phyloP scores from a whole-genome alignment of 2,797 vertebrate species.

The Galaxias olidus region DNA sequence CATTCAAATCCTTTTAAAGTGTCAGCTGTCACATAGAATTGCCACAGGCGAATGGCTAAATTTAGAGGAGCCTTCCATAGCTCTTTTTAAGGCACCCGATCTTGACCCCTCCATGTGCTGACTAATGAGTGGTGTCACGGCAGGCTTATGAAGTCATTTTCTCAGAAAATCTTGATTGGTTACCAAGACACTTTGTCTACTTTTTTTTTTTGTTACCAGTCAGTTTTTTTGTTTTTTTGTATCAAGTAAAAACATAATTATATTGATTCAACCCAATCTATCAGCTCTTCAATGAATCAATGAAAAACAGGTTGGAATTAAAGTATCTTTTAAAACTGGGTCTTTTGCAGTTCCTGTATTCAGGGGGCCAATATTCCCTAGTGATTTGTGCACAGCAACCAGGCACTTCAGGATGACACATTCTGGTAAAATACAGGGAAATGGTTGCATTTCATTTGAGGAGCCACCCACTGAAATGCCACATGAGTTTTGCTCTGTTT shows the following conservation, averaged over 20 bases:
- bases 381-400: background rate
- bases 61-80: slow-evolving; percentile 8
- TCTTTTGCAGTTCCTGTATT: background rate
- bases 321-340: too few relatives aligned
- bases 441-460: background rate
- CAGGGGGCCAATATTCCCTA: background rate
- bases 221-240: slow-evolving; percentile 1
- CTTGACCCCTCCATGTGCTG: slow-evolving; percentile 13
- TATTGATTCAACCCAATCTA: slow-evolving; percentile 17
- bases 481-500: background rate
- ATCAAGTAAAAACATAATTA: background rate
- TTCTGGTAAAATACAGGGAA: background rate
- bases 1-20: slow-evolving; percentile 8
- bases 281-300: slow-evolving; percentile 3
- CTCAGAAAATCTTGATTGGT: background rate
- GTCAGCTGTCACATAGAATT: slow-evolving; percentile 18
- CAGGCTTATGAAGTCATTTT: slow-evolving; percentile 5
- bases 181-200: background rate
- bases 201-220: slow-evolving; percentile 8
- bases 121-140: slow-evolving; percentile 12
- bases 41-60: background rate
- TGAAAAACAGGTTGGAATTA: too few relatives aligned
- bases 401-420: background rate
- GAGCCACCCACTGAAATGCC: slow-evolving; percentile 1
- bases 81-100: slow-evolving; percentile 2